phyloP scores from a whole-genome alignment of 2,888 invertebrate species.

The Blastobasis lacticolella region DNA sequence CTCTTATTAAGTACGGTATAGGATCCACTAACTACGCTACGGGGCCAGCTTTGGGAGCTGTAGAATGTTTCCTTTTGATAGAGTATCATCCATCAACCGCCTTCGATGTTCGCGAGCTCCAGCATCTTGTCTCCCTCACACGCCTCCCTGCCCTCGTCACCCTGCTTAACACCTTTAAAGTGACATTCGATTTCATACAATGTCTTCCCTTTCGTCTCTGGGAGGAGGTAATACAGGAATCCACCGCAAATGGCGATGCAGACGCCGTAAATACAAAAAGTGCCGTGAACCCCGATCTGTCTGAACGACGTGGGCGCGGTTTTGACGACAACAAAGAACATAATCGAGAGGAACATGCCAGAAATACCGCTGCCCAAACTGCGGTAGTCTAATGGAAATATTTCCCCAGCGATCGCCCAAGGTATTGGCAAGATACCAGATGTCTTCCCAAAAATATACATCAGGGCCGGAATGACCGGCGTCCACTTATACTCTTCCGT shows the following conservation, averaged over 20 bases:
- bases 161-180: slow-evolving; percentile 47
- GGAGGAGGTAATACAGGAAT: slow-evolving; percentile 75
- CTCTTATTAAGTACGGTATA: background rate
- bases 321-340: slow-evolving; percentile 79
- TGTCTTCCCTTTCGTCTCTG: slow-evolving; percentile 80
- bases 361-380: slow-evolving; percentile 79
- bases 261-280: slow-evolving; percentile 75
- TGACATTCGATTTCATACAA: slow-evolving; percentile 78
- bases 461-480: slow-evolving; percentile 64
- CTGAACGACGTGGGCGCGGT: slow-evolving; percentile 73
- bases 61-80: slow-evolving; percentile 18
- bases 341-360: slow-evolving; percentile 75
- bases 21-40: background rate
- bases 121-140: slow-evolving; percentile 52
- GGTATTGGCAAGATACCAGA: slow-evolving; percentile 78
- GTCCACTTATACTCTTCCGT: slow-evolving; percentile 50
- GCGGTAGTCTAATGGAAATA: slow-evolving; percentile 76
- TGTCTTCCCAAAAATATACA: slow-evolving; percentile 73
- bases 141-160: slow-evolving; percentile 9
- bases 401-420: slow-evolving; percentile 82
- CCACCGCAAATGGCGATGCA: slow-evolving; percentile 71
- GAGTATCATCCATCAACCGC: slow-evolving; percentile 35
- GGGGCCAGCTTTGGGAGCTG: slow-evolving; percentile 21
- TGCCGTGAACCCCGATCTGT: slow-evolving; percentile 69
- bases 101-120: slow-evolving; percentile 51